Base-by-base conservation (phyloP, 2,888 invertebrate genomes). In the Tricholauxania praeusta region DNA sequence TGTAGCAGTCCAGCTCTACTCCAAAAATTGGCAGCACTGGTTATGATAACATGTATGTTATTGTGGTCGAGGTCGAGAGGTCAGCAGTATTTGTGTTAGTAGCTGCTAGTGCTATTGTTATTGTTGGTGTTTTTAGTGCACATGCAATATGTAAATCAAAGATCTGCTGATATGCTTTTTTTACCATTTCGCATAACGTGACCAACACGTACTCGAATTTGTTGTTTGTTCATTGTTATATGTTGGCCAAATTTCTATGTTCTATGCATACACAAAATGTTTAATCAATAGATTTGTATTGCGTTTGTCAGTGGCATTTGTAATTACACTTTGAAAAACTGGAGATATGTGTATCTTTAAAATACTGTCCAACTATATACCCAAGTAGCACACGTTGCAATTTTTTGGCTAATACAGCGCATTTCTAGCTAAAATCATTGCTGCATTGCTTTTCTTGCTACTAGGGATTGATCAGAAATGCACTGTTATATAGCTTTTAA, bases 251-350 rank as follows among this genome's bases (percentile, higher is more conserved):
- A 52, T 14, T 12, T 48, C 28, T 47, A 48, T 17, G 84, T 83
- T 84, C 84, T 80, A 84, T 84, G 84, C 84, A 84, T 84, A 85
- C 82, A 81, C 81, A 85, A 85, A 39, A 39, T 39, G 85, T 84
- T 84, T 85, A 84, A 84, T 84, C 85, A 85, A 85, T 83, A 82
- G 79, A 82, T 49, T 47, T 15, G 67, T 17, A 22, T 10, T 14
- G 19, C 32, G 14, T 39, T 66, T 51, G 28, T 70, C 39, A 8
- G 39, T 39, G 39, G 39, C 10, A 39, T 39, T 39, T 39, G 10
- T 39, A 10, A 39, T 1, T 39, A 39, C 39, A 39, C 39, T 39
- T 7, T 10, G 10, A 39, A 39, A 39, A 39, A 39, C 7, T 2
- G 10, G 39, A 39, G 2, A 39, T 10, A 39, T 39, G 1, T 8